phyloP scores from a whole-genome alignment of 2,888 invertebrate species.

The Zele albiditarsus region DNA sequence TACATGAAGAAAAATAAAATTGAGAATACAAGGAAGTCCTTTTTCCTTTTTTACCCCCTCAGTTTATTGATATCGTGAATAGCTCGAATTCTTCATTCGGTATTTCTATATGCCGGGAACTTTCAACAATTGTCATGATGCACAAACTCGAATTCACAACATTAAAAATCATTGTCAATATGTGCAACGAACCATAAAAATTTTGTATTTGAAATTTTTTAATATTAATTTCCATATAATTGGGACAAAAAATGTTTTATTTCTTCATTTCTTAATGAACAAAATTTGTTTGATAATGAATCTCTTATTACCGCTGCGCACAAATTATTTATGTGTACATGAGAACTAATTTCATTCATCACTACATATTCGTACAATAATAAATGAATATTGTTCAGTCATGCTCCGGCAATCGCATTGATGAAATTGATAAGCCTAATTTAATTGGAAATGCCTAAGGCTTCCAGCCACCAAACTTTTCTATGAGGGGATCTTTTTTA shows the following conservation, averaged over 20 bases:
- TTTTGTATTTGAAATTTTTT: not conserved
- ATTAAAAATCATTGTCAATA: not conserved
- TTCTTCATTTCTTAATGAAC: not conserved
- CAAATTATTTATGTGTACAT: not conserved
- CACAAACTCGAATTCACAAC: not conserved
- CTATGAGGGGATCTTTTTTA: slow-evolving; percentile 5
- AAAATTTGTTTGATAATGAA: not conserved
- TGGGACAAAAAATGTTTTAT: not conserved
- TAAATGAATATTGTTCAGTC: slow-evolving; percentile 39
- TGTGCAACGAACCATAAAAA: not conserved
- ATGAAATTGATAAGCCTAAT: slow-evolving; percentile 59
- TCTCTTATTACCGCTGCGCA: too few species aligned
- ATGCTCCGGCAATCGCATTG: slow-evolving; percentile 54
- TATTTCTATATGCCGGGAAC: not conserved
- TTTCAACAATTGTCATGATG: not conserved
- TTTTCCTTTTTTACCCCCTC: not conserved
- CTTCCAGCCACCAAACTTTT: slow-evolving; percentile 50
- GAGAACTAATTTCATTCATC: not conserved
- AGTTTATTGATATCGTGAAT: not conserved
- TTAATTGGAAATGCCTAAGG: slow-evolving; percentile 63
- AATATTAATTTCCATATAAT: not conserved
- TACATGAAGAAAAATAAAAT: not conserved
- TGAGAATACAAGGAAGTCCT: not conserved
- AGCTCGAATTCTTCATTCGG: not conserved
- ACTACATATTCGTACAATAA: not conserved